Evolutionary conservation across 92 coral and sea anemone species (phyloP), one percentile per base, ranked within the genome.

Genomic region (Epizoanthus fatuus): DNA sequence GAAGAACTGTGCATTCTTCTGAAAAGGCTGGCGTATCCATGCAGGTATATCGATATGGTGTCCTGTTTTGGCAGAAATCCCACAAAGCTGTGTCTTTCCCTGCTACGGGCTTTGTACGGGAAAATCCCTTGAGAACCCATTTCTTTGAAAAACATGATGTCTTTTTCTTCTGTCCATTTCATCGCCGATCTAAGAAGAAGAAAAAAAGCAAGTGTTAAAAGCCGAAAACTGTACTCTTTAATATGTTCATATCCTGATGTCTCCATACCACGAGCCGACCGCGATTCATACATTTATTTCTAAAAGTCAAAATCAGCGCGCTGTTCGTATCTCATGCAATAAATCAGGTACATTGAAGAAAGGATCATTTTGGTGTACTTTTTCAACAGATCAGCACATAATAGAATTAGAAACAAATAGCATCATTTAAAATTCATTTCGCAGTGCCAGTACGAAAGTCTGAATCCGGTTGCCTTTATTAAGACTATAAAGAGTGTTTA

Each of bases 1-100:
- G 91, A 87, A 62, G 86, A 63, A 15, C 51, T 80, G 45, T 81
- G 80, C 35, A 69, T 86, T 54, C 52, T 86, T 0, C 45, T 86
- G 37, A 77, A 68, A 86, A 79, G 85, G 19, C 42, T 87, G 53
- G 75, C 86, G 2, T 80, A 63, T 62, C 82, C 81, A 3, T 72
- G 82, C 62, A 57, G 75, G 20, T 80, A 69, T 44, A 72, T 80
- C 3, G 86, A 87, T 25, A 81, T 80, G 86, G 81, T 63, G 57
- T 25, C 53, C 47, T 29, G 81, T n/a, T 54, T 47, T 54, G 81
- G 63, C 20, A 60, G 81, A 17, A 75, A 45, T 47, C 81, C 47
- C n/a, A 8, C 81, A 13, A 63, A 75, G 3, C 58, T 75, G 59
- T 56, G 65, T 56, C 16, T 75, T n/a, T n/a, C n/a, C n/a, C n/a